Evolutionary conservation across 2,113 vertebrate genomes (phyloP), one percentile per base, ranked within the genome.

Genomic region (human): DNA sequence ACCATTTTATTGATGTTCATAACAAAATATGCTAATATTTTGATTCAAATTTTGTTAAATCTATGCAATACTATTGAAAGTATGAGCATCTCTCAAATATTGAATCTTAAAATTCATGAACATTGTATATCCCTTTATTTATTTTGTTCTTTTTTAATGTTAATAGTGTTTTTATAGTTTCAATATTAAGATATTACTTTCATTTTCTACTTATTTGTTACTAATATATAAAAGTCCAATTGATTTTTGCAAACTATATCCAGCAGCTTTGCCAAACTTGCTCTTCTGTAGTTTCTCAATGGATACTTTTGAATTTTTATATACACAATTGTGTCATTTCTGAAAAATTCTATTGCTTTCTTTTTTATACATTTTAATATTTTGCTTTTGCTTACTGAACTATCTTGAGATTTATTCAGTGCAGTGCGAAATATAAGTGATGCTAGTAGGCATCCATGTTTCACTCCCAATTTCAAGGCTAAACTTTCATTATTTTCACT

Each of bases 191-290:
- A 0, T 64, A 6, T 14, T 61, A 50, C 2, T 30, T 35, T 81
- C 70, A 4, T 96, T 93, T 94, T 82, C 68, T 86, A 23, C 8
- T 35, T 88, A 32, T 45, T 89, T 87, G 9, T 82, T 72, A n/a
- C 43, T 70, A 35, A 5, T 30, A n/a, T 64, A n/a, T 43, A 55
- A 17, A 91, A 81, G 16, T 64, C 38, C 4, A 57, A 11, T 0
- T 59, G 20, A 32, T 70, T 81, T 81, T 80, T 93, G 18, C 22
- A 70, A 43, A 76, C 43, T 84, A 2, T 7, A 14, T 55, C 23
- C 32, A 89, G 32, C 4, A 73, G 17, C 13, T 97, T 94, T 32
- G 43, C 1, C 38, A 59, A 27, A 40, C 52, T 76, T 1, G 43
- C 32, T 91, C 16, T 68, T 73, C 12, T 8, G 8, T 80, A 52